phyloP scores from a whole-genome alignment of 2,797 vertebrate species.

The Sebastes trivittatus region DNA sequence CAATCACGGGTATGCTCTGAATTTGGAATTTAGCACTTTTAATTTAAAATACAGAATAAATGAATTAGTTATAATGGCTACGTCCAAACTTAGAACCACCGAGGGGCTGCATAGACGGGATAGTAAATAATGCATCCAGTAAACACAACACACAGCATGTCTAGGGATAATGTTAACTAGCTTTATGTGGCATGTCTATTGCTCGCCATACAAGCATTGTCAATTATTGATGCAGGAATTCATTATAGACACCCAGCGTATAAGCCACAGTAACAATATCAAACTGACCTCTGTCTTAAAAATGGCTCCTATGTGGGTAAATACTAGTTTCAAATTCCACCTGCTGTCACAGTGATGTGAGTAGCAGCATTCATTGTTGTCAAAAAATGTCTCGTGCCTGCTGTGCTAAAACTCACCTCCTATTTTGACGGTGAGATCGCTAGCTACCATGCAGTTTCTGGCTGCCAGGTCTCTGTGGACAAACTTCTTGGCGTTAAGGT shows the following conservation, averaged over 20 bases:
- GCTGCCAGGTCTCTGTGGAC: conserved; percentile 96
- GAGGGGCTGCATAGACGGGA: neutral
- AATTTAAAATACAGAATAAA: neutral
- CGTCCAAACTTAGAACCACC: neutral
- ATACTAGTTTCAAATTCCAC: neutral
- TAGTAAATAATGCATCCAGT: neutral
- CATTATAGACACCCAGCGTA: neutral
- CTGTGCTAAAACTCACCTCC: conserved; percentile 82
- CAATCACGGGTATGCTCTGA: too few species aligned
- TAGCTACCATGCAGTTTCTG: conserved; percentile 97
- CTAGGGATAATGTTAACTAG: neutral
- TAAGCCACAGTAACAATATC: neutral
- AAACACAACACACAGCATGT: neutral
- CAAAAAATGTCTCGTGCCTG: too few species aligned
- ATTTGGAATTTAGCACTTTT: neutral
- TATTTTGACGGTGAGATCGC: conserved; percentile 94
- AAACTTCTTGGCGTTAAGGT: conserved; percentile 97
- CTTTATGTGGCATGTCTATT: neutral
- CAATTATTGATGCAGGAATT: neutral
- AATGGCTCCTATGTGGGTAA: neutral
- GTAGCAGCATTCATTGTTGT: neutral
- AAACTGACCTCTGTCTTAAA: neutral
- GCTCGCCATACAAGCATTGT: neutral
- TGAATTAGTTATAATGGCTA: neutral
- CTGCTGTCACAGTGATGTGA: neutral